These are phyloP conservation scores for Falcaria lacertinaria DNA, from an alignment of 2,888 invertebrate species.

Conservation along the genomic window DNA sequence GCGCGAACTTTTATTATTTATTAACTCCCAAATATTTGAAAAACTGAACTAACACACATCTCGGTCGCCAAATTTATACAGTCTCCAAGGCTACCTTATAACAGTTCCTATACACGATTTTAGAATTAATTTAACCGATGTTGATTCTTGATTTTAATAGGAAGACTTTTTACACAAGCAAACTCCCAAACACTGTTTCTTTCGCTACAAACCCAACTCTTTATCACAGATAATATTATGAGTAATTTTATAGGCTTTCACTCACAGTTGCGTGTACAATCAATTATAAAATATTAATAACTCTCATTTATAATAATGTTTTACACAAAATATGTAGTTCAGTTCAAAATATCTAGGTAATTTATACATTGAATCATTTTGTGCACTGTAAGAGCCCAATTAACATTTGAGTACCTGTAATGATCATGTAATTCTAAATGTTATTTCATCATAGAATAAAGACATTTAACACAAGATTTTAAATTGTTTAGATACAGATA, in stretches of 20 bases:
- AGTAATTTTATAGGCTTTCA: no score
- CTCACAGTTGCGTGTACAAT: no score
- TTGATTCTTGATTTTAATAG: neutral
- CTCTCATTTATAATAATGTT: no score
- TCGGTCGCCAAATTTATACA: neutral
- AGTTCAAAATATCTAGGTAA: no score
- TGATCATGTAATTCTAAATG: neutral
- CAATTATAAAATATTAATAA: no score
- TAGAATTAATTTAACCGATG: neutral
- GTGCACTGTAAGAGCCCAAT: no score
- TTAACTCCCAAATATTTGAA: neutral
- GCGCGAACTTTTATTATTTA: neutral
- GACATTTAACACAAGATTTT: no score
- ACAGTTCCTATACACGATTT: neutral
- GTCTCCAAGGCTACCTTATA: neutral
- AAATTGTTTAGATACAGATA: slow-evolving; percentile 2
- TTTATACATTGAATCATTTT: no score
- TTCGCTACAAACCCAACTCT: neutral
- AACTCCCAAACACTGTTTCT: neutral
- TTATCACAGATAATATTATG: neutral
- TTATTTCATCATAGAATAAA: neutral
- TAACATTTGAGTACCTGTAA: neutral
- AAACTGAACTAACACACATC: neutral
- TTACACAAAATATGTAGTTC: no score
- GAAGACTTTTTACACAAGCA: neutral